Base-by-base conservation (phyloP, 2,113 vertebrate species). In the Cacatua alba region DNA sequence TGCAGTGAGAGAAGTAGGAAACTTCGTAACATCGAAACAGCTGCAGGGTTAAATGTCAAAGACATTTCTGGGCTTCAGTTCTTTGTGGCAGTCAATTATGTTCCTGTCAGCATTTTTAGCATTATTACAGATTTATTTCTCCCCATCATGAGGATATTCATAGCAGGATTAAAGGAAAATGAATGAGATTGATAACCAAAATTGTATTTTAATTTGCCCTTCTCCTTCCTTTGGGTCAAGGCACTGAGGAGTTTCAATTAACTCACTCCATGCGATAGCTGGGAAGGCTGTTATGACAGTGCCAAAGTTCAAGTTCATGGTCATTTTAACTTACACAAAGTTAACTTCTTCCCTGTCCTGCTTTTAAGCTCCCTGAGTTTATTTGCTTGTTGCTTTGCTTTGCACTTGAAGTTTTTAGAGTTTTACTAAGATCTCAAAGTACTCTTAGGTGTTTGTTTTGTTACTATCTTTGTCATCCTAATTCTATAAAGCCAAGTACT, bases 181-280 rank as follows among this genome's bases (percentile, higher is more conserved):
- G 21, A 49, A 79, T 31, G n/a, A 46, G 23, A 64, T 76, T 71
- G 17, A 48, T 80, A 85, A 48, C 20, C 9, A 83, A 77, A 60
- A 17, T 79, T 63, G 4, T 25, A 60, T 57, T 57, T 88, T 72
- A 41, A 65, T 86, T 88, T 69, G 7, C 17, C 13, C 7, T 88
- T 70, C 35, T 35, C 25, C 28, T 79, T 90, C 2, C 17, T 88
- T 90, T 88, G 11, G 21, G 71, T 51, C 28, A 59, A 79, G 57
- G 13, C 3, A 6, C 28, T 46, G 18, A 35, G 11, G 26, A 70
- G 23, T 88, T 92, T 78, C 35, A 31, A 7, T 78, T 82, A 75
- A n/a, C 9, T 91, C 44, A 7, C 24, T 41, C 13, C 13, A 15
- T 37, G 28, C 0, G 0, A 17, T 69, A 77, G 16, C 55, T 67